These are phyloP conservation scores for Aviceda subcristata DNA, from an alignment of 2,113 vertebrate species.

Conservation along the genomic window DNA sequence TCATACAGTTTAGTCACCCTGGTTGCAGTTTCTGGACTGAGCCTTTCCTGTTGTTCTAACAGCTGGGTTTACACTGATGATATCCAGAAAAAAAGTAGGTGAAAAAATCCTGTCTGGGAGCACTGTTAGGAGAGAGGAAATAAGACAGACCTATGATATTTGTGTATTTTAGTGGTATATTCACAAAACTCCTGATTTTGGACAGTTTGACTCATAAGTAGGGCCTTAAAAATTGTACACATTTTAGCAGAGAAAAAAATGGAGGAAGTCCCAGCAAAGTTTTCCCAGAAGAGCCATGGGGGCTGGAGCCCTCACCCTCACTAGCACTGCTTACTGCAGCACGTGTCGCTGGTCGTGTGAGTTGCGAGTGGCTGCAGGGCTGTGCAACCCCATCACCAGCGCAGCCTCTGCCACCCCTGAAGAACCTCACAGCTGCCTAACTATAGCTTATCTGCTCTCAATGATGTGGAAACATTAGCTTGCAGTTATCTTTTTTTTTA, in stretches of 20 bases:
- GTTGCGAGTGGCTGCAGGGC: neutral
- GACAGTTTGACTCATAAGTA: neutral
- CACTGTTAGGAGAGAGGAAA: neutral
- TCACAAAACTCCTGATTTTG: neutral
- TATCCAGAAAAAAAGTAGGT: neutral
- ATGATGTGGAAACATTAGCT: neutral
- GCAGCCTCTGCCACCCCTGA: neutral
- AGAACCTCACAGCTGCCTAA: neutral
- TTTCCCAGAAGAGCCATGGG: neutral
- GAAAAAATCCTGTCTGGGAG: neutral
- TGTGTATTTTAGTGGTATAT: neutral
- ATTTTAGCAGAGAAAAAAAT: neutral
- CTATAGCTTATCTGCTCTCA: neutral
- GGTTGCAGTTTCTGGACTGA: neutral
- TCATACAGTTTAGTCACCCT: neutral
- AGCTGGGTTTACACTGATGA: neutral
- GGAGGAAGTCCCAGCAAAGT: neutral
- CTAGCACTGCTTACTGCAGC: neutral
- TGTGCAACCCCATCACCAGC: neutral
- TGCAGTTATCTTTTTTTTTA: neutral
- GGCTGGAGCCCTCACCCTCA: neutral
- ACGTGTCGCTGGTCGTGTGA: fast-evolving
- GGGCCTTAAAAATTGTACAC: neutral
- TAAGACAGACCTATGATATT: neutral
- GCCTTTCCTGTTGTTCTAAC: neutral